Base-by-base conservation (phyloP, 2,113 vertebrate genomes). In the Deroptyus accipitrinus region DNA sequence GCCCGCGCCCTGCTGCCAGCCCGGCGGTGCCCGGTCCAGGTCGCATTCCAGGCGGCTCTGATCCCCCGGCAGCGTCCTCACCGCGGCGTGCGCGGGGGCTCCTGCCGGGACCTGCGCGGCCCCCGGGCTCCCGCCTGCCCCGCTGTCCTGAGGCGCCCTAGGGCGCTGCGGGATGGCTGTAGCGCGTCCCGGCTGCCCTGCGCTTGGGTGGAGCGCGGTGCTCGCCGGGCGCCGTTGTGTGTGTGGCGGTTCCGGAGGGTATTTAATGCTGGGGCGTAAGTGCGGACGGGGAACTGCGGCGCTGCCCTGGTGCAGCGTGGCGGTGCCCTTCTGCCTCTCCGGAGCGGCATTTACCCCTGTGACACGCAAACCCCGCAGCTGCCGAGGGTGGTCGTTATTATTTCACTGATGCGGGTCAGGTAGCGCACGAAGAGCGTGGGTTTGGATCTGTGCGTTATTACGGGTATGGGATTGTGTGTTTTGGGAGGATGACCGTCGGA, bases 371-470 rank as follows among this genome's bases (percentile, higher is more conserved):
- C 12, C 30, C 2, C 7, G 14, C 75, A 6, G 67, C 46, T 57
- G 1, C 17, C 17, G 2, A 3, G 18, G 24, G 17, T 7, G 37
- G 46, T 4, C 2, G 11, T 14, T 69, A 5, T 13, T 13, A 10
- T 22, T 52, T 37, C 44, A 7, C 11, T 20, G 44, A 0, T 18
- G 62, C 0, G 9, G 23, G 27, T 41, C 35, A n/a, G 57, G 31
- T 52, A 6, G 10, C 2, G 5, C 24, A 33, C 6, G 61, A 23
- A 28, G 67, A 39, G 62, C 25, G 3, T 1, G 2, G 31, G 1
- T 61, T 67, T 59, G 42, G 30, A 20, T 62, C 63, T 11, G 17
- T 19, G 59, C 5, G 0, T 51, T 62, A 4, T 2, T 13, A 33
- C 12, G 59, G 62, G 10, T 11, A 2, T 35, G 41, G 25, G 42